phyloP scores from a whole-genome alignment of 2,113 vertebrate genomes.

The Coptodon bakossiorum region DNA sequence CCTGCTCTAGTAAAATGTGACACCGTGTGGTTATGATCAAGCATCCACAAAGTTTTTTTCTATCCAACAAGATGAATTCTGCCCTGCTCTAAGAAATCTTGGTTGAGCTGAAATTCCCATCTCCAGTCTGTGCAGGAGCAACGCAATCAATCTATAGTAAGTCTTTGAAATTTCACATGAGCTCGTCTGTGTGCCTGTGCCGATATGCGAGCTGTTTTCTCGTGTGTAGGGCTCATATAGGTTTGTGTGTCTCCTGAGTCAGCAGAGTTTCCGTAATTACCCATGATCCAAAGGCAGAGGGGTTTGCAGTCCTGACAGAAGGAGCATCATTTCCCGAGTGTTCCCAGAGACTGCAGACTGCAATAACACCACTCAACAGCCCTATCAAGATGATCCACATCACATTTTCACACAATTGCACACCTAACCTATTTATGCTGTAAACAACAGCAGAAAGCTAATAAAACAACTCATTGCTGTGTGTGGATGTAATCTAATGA shows the following conservation, averaged over 20 bases:
- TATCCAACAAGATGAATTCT: not conserved
- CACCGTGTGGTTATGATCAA: not conserved
- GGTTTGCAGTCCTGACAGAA: conserved; percentile 38
- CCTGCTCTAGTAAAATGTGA: not conserved
- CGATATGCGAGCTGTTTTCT: not conserved
- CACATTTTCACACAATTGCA: conserved; percentile 49
- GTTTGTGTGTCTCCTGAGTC: conserved; percentile 58
- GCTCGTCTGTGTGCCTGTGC: not conserved
- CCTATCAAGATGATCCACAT: conserved; percentile 70
- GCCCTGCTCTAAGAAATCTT: not conserved
- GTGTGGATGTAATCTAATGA: conserved; percentile 64
- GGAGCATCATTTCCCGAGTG: conserved; percentile 53
- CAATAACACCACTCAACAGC: conserved; percentile 71
- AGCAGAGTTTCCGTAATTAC: conserved; percentile 63
- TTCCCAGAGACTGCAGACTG: conserved; percentile 57
- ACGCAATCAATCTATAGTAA: not conserved
- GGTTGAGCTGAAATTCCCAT: not conserved
- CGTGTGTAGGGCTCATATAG: not conserved
- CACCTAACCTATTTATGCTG: conserved; percentile 69
- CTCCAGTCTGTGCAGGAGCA: not conserved
- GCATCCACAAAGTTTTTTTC: not conserved
- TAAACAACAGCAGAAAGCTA: conserved; percentile 60
- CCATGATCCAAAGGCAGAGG: conserved; percentile 38
- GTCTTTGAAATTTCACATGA: not conserved
- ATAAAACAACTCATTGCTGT: conserved; percentile 55